Percentiles rank a stretch among this genome's conserved stretches.
These are phyloP conservation scores for Poecile atricapillus DNA, from an alignment of 2,113 vertebrate genomes.

Conservation along the genomic window DNA sequence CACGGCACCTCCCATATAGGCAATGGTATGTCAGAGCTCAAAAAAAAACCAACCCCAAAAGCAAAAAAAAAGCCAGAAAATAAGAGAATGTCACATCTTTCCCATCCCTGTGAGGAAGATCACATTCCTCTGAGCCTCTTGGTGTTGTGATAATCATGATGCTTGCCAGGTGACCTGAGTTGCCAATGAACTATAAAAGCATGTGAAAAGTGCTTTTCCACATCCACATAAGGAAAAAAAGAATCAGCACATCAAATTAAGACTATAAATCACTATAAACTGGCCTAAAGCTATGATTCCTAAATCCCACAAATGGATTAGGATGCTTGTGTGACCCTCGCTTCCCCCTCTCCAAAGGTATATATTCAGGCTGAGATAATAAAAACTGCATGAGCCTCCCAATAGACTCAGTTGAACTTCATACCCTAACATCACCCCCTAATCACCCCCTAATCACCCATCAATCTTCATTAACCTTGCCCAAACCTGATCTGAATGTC, in stretches of 20 bases:
- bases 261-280: not conserved
- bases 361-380: not conserved
- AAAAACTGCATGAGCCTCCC: not conserved
- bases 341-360: not conserved
- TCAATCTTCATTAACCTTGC: not conserved
- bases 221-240: not conserved
- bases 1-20: not conserved
- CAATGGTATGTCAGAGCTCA: not conserved
- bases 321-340: not conserved
- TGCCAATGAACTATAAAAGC: not conserved
- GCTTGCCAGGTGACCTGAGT: rapidly evolving
- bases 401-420: not conserved
- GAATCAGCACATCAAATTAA: not conserved
- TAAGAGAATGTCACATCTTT: not conserved
- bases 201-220: not conserved
- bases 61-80: not conserved
- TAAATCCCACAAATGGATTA: not conserved
- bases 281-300: not conserved
- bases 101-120: not conserved
- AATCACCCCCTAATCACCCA: not conserved
- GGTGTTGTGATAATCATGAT: not conserved
- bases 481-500: not conserved
- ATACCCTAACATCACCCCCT: not conserved
- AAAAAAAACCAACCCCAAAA: not conserved
- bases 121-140: not conserved